These are phyloP conservation scores for Calyptomena viridis DNA, from an alignment of 2,113 vertebrate species.

Conservation along the genomic window DNA sequence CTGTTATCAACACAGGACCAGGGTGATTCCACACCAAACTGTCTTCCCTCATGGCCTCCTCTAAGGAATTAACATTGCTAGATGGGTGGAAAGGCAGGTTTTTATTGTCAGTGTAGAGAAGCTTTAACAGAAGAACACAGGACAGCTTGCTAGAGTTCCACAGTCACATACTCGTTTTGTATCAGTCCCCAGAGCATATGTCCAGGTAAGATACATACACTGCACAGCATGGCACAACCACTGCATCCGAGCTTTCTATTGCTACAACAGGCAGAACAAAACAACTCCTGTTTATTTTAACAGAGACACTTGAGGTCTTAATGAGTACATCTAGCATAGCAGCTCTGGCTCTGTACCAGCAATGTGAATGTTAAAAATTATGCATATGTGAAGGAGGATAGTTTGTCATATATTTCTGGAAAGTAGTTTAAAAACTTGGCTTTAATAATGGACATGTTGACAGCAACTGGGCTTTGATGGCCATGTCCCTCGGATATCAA, in stretches of 20 bases:
- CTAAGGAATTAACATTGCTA: neutral
- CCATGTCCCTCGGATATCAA: conserved; percentile 48
- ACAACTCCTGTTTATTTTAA: neutral
- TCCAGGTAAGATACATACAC: neutral
- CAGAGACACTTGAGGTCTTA: neutral
- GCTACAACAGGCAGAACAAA: neutral
- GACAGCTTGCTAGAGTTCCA: neutral
- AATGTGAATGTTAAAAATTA: conserved; percentile 53
- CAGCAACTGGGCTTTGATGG: conserved; percentile 51
- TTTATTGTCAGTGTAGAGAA: neutral
- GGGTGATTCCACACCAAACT: neutral
- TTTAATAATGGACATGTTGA: conserved; percentile 42
- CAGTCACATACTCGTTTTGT: neutral
- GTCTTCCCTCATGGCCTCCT: neutral
- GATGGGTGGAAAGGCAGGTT: neutral
- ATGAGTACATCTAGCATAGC: conserved; percentile 21
- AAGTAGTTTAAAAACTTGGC: conserved; percentile 60
- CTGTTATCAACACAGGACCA: neutral
- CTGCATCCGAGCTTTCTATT: neutral
- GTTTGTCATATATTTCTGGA: conserved; percentile 59
- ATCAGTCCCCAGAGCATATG: neutral
- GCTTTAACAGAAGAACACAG: neutral
- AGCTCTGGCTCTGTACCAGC: conserved; percentile 45
- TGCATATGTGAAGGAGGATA: conserved; percentile 14
- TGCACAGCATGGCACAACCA: neutral